These are phyloP conservation scores for Aleiodes testaceus DNA, from an alignment of 2,888 invertebrate species.

Conservation along the genomic window DNA sequence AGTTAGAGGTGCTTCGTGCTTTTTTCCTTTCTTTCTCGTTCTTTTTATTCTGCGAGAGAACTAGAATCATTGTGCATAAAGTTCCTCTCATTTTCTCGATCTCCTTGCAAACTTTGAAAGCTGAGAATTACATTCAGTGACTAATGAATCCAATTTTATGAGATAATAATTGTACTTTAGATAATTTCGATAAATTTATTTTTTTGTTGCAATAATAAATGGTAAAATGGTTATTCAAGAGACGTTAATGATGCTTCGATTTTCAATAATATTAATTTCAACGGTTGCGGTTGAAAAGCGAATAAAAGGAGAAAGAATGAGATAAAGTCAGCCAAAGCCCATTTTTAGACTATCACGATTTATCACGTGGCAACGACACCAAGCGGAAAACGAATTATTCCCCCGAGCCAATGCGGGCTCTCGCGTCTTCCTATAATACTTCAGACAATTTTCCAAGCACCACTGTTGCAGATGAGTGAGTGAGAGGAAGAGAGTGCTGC, in stretches of 20 bases:
- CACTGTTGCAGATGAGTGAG: constrained; percentile 8
- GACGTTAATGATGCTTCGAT: constrained; percentile 21
- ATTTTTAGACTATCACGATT: constrained; percentile 62
- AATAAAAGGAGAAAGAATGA: constrained; percentile 16
- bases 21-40: too few species aligned
- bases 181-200: not conserved
- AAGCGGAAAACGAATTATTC: constrained; percentile 65
- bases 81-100: constrained; percentile 20
- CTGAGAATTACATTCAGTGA: not conserved
- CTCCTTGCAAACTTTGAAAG: not conserved
- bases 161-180: constrained; percentile 21
- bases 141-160: constrained; percentile 30
- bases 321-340: constrained; percentile 49
- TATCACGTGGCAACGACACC: constrained; percentile 60
- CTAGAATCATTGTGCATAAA: constrained; percentile 14
- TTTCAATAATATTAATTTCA: constrained; percentile 26
- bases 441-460: constrained; percentile 6
- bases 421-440: constrained; percentile 31
- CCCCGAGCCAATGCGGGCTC: constrained; percentile 54
- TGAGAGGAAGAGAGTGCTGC: constrained; percentile 26
- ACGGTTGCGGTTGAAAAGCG: constrained; percentile 4
- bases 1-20: constrained; percentile 47
- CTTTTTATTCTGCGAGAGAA: constrained; percentile 9
- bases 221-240: not conserved
- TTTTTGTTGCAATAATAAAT: not conserved